Percentiles rank a stretch among this genome's conserved stretches.
Conservation (phyloP, 2,888 invertebrate species). For the Megastigmus dorsalis region DNA sequence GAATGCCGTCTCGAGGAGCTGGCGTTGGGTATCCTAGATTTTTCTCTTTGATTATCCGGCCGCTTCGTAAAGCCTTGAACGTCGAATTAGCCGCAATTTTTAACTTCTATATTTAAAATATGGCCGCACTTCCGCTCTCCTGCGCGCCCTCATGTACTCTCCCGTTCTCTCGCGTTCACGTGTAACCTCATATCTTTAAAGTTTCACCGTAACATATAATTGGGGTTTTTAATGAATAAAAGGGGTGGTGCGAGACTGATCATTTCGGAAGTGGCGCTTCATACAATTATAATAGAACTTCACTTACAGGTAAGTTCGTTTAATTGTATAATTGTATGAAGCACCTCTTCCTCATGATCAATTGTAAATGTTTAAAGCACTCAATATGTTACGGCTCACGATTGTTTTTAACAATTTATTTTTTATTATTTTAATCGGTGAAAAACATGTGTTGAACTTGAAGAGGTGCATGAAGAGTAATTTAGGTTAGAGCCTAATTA, state of each 20-base stretch:
- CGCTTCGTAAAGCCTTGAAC: too few species aligned
- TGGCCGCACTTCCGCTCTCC: too few species aligned
- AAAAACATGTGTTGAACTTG: too few species aligned
- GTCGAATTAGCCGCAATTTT: neutral
- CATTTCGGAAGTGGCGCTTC: constrained; percentile 9
- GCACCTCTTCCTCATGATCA: constrained; percentile 29
- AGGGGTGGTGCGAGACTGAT: constrained; percentile 20
- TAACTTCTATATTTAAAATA: neutral
- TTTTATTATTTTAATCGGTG: too few species aligned
- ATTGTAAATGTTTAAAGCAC: constrained; percentile 19
- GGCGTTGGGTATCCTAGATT: too few species aligned
- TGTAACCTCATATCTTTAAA: constrained; percentile 4
- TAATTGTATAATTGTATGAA: constrained; percentile 30
- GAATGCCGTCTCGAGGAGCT: too few species aligned
- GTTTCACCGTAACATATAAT: neutral
- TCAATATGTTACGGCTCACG: neutral
- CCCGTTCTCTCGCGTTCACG: neutral
- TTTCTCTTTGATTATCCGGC: too few species aligned
- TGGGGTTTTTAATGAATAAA: neutral
- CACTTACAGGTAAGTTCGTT: constrained; percentile 32
- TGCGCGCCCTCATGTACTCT: too few species aligned
- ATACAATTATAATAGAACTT: constrained; percentile 18
- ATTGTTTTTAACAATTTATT: too few species aligned
- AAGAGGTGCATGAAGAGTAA: too few species aligned
- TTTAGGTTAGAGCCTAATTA: too few species aligned